Percentiles rank a stretch among this genome's conserved stretches.
phyloP scores from a whole-genome alignment of 2,113 vertebrate genomes.

The Cyanistes caeruleus region DNA sequence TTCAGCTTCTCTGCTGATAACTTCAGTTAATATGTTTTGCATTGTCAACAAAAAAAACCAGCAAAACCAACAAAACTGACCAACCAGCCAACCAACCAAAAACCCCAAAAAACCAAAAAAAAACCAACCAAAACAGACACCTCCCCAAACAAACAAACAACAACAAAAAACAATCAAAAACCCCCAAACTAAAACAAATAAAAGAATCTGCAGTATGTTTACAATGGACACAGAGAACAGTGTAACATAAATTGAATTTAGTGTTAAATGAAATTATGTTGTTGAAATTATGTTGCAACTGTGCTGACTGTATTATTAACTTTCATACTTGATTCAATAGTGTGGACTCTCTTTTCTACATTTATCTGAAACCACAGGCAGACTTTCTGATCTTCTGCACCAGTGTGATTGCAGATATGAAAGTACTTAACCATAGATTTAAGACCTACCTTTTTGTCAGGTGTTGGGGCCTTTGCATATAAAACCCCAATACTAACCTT shows the following conservation, averaged over 20 bases:
- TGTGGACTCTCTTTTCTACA: not conserved
- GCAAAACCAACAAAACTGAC: too few species aligned
- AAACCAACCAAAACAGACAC: not conserved
- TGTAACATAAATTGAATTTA: conserved; percentile 44
- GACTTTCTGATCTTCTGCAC: not conserved
- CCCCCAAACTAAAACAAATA: not conserved
- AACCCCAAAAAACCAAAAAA: not conserved
- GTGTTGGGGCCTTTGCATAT: not conserved
- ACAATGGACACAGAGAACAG: not conserved
- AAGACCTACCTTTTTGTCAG: not conserved
- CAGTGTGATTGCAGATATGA: not conserved
- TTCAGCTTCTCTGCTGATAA: conserved; percentile 20
- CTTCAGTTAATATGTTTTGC: conserved; percentile 19
- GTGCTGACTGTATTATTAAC: conserved; percentile 37
- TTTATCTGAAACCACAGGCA: conserved; percentile 9
- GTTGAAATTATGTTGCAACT: too few species aligned
- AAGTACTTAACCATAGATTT: not conserved
- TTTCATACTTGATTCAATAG: conserved; percentile 43
- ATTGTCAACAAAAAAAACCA: not conserved
- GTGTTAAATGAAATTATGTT: conserved; percentile 24
- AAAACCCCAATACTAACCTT: not conserved
- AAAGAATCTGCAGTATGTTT: not conserved
- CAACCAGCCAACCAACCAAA: too few species aligned
- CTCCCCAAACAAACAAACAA: not conserved
- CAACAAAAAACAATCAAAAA: not conserved